Conservation (phyloP, 2,797 vertebrate species). For the Pipistrellus kuhlii region DNA sequence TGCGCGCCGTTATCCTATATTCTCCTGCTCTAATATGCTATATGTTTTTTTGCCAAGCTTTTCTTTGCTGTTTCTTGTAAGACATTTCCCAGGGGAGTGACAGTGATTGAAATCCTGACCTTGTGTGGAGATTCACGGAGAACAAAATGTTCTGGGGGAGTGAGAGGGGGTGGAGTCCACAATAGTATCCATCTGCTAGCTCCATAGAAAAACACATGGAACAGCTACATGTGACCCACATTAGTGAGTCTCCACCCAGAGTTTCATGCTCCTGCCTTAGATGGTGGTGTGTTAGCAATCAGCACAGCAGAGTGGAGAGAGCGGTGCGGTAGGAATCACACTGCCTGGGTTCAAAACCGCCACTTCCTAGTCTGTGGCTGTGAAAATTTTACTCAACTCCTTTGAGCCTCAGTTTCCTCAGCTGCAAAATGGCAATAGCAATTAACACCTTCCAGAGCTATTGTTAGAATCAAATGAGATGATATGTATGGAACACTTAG, state of each 20-base stretch:
- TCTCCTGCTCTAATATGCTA: not conserved
- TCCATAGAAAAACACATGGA: not conserved
- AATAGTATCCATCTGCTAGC: not conserved
- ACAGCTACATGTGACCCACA: not conserved
- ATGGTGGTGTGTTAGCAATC: not conserved
- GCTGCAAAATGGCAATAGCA: not conserved
- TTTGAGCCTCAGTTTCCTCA: not conserved
- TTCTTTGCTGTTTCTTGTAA: constrained; percentile 50
- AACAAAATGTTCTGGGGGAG: constrained; percentile 9
- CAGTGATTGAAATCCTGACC: constrained; percentile 26
- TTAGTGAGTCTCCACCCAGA: not conserved
- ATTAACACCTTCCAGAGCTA: not conserved
- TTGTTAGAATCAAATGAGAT: not conserved
- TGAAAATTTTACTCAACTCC: not conserved
- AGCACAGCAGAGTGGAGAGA: not conserved
- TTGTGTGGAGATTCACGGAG: constrained; percentile 25
- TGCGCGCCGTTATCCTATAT: not conserved
- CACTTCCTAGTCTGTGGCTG: not conserved
- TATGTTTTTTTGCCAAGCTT: not conserved
- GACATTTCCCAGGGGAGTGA: constrained; percentile 40
- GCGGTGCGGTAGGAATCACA: not conserved
- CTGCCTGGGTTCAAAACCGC: not conserved
- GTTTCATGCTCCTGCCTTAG: not conserved
- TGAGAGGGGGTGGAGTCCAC: not conserved
- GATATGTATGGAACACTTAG: not conserved